Percentiles rank a stretch among this genome's conserved stretches.
These are phyloP conservation scores for Harpalus rufipes DNA, from an alignment of 2,888 invertebrate genomes.

Conservation along the genomic window DNA sequence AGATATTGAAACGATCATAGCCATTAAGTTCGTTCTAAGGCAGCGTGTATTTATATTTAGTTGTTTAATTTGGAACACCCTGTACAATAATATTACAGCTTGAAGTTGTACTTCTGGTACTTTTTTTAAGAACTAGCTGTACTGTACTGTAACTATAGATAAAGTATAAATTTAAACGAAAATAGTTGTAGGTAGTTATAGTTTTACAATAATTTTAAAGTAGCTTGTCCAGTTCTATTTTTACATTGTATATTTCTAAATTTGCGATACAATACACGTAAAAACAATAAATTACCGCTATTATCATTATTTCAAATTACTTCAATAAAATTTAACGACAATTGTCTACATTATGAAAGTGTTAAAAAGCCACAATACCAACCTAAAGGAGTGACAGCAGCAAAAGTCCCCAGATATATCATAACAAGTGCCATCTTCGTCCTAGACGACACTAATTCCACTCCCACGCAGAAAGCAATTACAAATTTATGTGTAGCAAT, in stretches of 20 bases:
- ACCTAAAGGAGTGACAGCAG: conserved; percentile 83
- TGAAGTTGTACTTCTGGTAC: too few relatives aligned
- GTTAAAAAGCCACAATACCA: conserved; percentile 68
- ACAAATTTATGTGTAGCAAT: conserved; percentile 85
- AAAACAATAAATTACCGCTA: conserved; percentile 39
- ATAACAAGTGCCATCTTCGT: conserved; percentile 77
- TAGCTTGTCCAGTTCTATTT: not conserved
- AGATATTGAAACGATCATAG: too few relatives aligned
- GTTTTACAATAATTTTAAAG: not conserved
- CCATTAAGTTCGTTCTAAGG: too few relatives aligned
- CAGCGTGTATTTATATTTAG: too few relatives aligned
- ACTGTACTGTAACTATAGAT: too few relatives aligned
- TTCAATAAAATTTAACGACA: conserved; percentile 43
- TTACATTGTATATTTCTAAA: not conserved
- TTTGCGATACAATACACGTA: conserved; percentile 9
- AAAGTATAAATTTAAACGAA: too few relatives aligned
- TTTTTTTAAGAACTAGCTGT: too few relatives aligned
- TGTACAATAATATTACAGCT: too few relatives aligned
- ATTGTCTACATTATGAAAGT: conserved; percentile 46
- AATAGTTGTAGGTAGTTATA: too few relatives aligned
- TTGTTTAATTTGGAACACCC: too few relatives aligned
- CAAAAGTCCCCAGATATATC: conserved; percentile 82
- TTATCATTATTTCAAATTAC: conserved; percentile 33
- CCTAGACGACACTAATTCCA: conserved; percentile 81
- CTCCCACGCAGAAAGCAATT: conserved; percentile 83